Evolutionary conservation across 2,888 invertebrate genomes (phyloP), one percentile per base, ranked within the genome.

Genomic region (Ormyrus pomaceus): DNA sequence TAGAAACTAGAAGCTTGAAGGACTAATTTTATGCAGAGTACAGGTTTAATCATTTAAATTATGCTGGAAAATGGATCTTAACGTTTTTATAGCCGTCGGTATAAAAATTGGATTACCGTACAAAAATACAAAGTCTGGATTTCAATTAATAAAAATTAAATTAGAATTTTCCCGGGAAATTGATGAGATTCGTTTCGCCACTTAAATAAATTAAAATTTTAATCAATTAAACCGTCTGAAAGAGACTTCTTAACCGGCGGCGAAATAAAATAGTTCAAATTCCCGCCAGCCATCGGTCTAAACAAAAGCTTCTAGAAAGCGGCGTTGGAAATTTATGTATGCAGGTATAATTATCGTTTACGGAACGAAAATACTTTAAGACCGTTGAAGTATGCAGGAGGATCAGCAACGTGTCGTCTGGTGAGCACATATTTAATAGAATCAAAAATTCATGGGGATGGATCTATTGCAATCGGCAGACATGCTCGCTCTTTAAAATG

Each of bases 371-470:
- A 80, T 80, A 80, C 69, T 68, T 64, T 45, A 13, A 58, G 58
- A 11, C 55, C 71, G 50, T 76, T 80, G 56, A 76, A 75, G 13
- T 71, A 76, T 80, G 62, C 55, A 80, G 9, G 55, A 59, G 61
- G 51, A 19, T 19, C 19, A 34, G 56, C 71, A 72, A 56, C 80
- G 69, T 73, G 80, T 58, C 80, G 77, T 80, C 76, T 80, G 64
- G 58, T 69, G 64, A 61, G 73, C 73, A 69, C 69, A 74, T 77
- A 77, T 80, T 80, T 73, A 69, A 69, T 80, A 73, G 48, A 59
- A 69, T 77, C 5, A 72, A 80, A 55, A 10, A 77, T 80, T 61
- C 56, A 73, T 68, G 48, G 64, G 64, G 34, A 51, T 62, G 5
- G 48, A 75, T 71, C 53, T 71, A 71, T 58, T 66, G 61, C 4